These are phyloP conservation scores for Anguilla marmorata DNA, from an alignment of 2,797 vertebrate species.

Conservation along the genomic window DNA sequence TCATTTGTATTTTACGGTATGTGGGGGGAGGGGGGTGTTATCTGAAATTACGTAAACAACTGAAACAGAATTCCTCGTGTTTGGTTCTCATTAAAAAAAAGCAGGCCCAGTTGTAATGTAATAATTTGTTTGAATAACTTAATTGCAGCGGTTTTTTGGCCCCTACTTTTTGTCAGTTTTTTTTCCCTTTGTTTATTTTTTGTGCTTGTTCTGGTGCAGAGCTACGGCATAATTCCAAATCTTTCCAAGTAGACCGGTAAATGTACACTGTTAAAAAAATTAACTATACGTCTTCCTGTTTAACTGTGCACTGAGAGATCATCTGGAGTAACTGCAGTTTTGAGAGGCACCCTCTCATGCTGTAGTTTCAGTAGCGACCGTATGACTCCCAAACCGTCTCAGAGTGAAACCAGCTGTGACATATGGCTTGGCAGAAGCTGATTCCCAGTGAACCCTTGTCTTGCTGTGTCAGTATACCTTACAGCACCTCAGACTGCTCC, in stretches of 20 bases:
- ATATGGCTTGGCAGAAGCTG: neutral
- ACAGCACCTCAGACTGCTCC: neutral
- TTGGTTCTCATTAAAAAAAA: constrained; percentile 10
- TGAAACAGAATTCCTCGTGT: neutral
- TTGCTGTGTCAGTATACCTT: neutral
- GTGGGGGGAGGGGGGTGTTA: neutral
- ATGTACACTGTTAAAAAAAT: neutral
- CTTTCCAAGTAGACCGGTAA: neutral
- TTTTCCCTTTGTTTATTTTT: neutral
- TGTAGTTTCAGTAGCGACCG: neutral
- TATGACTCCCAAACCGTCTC: neutral
- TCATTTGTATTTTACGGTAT: constrained; percentile 13
- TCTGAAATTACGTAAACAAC: constrained; percentile 7
- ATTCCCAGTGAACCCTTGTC: neutral
- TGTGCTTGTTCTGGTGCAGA: neutral
- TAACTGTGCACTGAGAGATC: neutral
- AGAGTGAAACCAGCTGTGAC: neutral
- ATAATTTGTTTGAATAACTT: neutral
- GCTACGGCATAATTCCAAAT: neutral
- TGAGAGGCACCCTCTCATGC: neutral
- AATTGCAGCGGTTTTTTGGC: neutral
- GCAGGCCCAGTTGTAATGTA: neutral
- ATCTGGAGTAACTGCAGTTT: neutral
- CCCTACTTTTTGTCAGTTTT: neutral
- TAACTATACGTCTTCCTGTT: neutral